Base-by-base conservation (phyloP, 2,888 invertebrate genomes). In the Chesias legatella region DNA sequence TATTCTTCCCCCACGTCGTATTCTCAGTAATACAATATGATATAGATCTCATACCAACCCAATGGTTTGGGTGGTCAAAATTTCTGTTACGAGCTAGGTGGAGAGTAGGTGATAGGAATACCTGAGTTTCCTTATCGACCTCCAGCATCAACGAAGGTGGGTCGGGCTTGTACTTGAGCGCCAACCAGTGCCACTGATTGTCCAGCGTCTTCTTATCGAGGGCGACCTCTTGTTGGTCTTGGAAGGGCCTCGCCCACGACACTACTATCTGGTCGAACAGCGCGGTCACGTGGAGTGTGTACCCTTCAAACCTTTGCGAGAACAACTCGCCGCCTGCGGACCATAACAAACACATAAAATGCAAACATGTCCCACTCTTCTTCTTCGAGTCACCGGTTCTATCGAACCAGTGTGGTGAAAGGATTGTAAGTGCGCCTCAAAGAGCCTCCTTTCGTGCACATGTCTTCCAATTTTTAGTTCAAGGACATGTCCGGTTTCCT, bases 171-270 rank as follows among this genome's bases (percentile, higher is more conserved):
- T 92, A 92, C 33, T 91, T 84, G 31, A 94, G 77, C 67, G 91
- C 92, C 35, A 94, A 91, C 66, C 90, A 92, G 79, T 95, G 94
- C 95, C 95, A 95, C 63, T 88, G 90, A 80, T 95, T 95, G 85
- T 95, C 93, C 43, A 95, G 88, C 52, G 94, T 90, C 65, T 91
- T 91, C 43, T 91, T 92, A 35, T 88, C 88, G 43, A 95, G 84
- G 45, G 90, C 91, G 30, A 92, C 92, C 70, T 93, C 93, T 48
- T 90, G 79, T 35, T 76, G 83, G 53, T 67, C 60, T 69, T 86
- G 84, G 56, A 84, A 86, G 29, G 90, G 89, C 46, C 90, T 79
- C 62, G 89, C 86, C 75, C 91, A 85, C 28, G 90, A 89, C 50
- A 91, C 88, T 66, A 90, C 89, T 60, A 91, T 86, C 62, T 90